A percentile compares a stretch with the other conserved stretches of the same genome.
Evolutionary conservation across 2,797 vertebrate species (phyloP).

Genomic region (Nannoperca australis): DNA sequence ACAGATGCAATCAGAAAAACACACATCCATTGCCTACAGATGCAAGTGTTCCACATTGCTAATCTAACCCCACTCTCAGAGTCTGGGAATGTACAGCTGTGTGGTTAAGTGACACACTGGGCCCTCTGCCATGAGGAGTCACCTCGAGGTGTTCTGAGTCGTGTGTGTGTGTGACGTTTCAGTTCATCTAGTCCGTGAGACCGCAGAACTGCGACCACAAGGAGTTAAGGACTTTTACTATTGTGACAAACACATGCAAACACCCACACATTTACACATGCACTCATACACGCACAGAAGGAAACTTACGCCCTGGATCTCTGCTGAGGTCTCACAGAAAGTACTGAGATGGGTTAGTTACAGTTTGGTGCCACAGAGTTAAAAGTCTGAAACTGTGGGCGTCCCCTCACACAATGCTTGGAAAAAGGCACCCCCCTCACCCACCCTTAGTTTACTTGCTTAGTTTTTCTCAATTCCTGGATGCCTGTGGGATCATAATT

Average conservation of each 20-base stretch:
- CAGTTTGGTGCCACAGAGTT: constrained; percentile 37
- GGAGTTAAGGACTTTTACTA: constrained; percentile 60
- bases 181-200: constrained; percentile 58
- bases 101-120: constrained; percentile 80
- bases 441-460: too few species aligned
- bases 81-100: constrained; percentile 80
- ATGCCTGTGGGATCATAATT: too few species aligned
- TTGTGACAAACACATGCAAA: constrained; percentile 58
- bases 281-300: constrained; percentile 50
- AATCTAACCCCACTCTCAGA: constrained; percentile 73
- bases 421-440: too few species aligned
- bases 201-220: constrained; percentile 61
- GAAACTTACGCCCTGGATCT: constrained; percentile 32
- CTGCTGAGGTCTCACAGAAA: constrained; percentile 32
- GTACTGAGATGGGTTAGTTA: constrained; percentile 34
- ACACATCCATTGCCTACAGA: constrained; percentile 52
- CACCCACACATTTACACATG: constrained; percentile 46
- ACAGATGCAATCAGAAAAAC: constrained; percentile 62
- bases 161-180: constrained; percentile 29
- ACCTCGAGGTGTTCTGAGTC: constrained; percentile 68
- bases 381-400: constrained; percentile 3
- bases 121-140: constrained; percentile 75
- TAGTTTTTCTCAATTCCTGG: too few species aligned
- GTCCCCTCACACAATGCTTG: too few species aligned
- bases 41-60: constrained; percentile 69